These are phyloP conservation scores for Lamprotornis superbus DNA, from an alignment of 2,113 vertebrate species.

Conservation along the genomic window DNA sequence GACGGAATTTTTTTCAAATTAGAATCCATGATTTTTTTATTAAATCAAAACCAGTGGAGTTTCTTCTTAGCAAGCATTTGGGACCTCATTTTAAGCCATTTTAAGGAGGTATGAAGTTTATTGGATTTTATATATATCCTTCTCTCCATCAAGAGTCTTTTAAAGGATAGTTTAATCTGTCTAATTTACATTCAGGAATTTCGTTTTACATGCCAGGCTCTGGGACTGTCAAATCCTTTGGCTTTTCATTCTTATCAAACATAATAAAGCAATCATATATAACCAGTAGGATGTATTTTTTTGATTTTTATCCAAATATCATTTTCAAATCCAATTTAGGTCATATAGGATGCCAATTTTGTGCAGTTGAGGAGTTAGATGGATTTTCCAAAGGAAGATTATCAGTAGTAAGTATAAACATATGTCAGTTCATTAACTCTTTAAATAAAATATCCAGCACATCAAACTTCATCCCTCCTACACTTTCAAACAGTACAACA, in stretches of 20 bases:
- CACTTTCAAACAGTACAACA: background rate
- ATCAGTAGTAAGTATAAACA: conserved; percentile 58
- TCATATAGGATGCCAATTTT: conserved; percentile 42
- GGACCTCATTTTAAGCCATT: conserved; percentile 70
- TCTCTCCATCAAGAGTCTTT: conserved; percentile 61
- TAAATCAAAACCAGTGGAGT: conserved; percentile 67
- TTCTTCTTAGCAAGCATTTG: conserved; percentile 61
- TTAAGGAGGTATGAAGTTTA: conserved; percentile 72
- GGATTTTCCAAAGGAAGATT: conserved; percentile 61
- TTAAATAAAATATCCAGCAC: conserved; percentile 31
- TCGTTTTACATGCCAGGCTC: conserved; percentile 63
- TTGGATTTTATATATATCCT: conserved; percentile 67
- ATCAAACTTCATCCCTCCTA: background rate
- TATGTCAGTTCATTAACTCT: conserved; percentile 42
- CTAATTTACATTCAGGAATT: conserved; percentile 75
- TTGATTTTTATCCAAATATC: conserved; percentile 46
- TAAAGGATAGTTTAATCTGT: conserved; percentile 66
- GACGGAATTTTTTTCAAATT: conserved; percentile 52
- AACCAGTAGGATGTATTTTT: conserved; percentile 37
- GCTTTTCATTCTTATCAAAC: conserved; percentile 73
- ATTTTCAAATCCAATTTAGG: conserved; percentile 65
- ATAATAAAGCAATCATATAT: conserved; percentile 55
- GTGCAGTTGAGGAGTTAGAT: conserved; percentile 50
- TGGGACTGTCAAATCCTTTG: conserved; percentile 58
- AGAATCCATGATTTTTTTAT: conserved; percentile 28